These are phyloP conservation scores for Centroberyx gerrardi DNA, from an alignment of 2,797 vertebrate genomes.

Conservation along the genomic window DNA sequence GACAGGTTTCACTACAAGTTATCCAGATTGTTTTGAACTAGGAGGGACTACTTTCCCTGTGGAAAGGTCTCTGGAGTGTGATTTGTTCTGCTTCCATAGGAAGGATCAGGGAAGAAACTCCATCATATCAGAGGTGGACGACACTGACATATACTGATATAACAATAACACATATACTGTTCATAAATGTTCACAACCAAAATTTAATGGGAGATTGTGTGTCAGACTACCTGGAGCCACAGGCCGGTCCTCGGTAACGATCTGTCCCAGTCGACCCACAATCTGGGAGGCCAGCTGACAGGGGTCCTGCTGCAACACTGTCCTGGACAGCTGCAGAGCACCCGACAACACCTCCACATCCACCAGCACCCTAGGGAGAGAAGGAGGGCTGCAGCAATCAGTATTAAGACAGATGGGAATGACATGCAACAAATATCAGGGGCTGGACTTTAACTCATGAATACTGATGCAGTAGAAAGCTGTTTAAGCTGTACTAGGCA, in stretches of 20 bases:
- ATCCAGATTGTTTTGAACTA: neutral
- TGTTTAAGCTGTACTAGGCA: no score
- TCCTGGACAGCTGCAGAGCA: slow-evolving; percentile 76
- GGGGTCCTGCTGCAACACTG: slow-evolving; percentile 77
- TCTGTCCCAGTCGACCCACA: slow-evolving; percentile 76
- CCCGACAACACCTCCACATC: slow-evolving; percentile 76
- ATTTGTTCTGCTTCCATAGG: no score
- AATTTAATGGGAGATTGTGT: neutral
- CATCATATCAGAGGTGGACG: no score
- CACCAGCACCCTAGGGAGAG: slow-evolving; percentile 62
- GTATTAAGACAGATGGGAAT: neutral
- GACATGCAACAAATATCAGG: no score
- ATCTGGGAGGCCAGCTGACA: slow-evolving; percentile 85
- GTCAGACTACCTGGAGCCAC: slow-evolving; percentile 75
- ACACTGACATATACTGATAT: no score
- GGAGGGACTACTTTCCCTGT: no score
- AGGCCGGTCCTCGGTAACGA: slow-evolving; percentile 76
- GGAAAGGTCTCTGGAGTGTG: no score
- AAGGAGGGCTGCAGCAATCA: neutral
- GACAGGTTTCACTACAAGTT: no score
- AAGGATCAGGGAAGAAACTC: no score
- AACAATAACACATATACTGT: neutral
- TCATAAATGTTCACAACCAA: neutral
- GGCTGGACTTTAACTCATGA: no score
- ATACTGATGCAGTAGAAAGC: no score